A percentile compares a stretch with the other conserved stretches of the same genome.
These are phyloP conservation scores for Parazoanthus darwini DNA, from an alignment of 92 coral and sea anemone species.

Conservation along the genomic window DNA sequence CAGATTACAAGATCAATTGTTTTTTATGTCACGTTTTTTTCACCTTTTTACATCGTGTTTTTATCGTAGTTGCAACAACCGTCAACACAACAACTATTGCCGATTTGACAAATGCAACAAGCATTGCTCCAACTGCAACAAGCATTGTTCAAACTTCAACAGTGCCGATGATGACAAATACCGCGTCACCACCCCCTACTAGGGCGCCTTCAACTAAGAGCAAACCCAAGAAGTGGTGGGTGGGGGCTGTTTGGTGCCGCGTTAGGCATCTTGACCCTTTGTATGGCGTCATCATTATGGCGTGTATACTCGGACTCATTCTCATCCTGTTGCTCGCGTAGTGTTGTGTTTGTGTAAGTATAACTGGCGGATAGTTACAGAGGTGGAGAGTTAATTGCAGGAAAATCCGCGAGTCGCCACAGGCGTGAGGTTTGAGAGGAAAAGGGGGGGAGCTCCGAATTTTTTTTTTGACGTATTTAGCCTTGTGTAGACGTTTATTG, in stretches of 20 bases:
- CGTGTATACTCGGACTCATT: constrained; percentile 15
- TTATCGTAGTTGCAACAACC: no score
- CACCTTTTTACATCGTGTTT: no score
- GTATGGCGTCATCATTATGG: constrained; percentile 37
- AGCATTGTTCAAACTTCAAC: background rate
- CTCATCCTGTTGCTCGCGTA: constrained; percentile 16
- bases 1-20: no score
- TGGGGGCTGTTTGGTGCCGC: constrained; percentile 8
- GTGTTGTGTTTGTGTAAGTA: constrained; percentile 39
- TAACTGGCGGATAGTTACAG: background rate
- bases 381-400: background rate
- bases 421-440: no score
- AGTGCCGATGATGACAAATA: background rate
- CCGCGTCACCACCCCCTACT: background rate
- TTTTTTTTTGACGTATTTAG: background rate
- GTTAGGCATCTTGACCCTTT: constrained; percentile 18
- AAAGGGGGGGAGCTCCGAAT: no score
- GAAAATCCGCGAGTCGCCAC: no score
- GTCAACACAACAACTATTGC: background rate
- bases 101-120: background rate
- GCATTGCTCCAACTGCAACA: constrained; percentile 1
- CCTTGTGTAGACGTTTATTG: no score
- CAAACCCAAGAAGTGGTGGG: constrained; percentile 14
- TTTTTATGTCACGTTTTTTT: no score
- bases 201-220: background rate